These are phyloP conservation scores for Henricia sp. DNA, from an alignment of 53 echinoderm and acorn worm species.

Conservation along the genomic window DNA sequence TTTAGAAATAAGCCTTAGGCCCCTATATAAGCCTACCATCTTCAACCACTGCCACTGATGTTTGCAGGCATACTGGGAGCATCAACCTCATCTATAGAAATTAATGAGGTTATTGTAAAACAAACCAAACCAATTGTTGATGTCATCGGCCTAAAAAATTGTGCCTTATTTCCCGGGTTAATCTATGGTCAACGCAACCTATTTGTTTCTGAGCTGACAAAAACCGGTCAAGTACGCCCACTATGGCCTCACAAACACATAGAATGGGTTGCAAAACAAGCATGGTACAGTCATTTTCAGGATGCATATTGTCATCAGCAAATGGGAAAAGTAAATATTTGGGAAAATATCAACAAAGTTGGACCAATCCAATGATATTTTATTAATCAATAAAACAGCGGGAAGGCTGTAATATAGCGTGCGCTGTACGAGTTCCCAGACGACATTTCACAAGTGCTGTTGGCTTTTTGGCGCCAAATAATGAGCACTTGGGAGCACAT, in stretches of 20 bases:
- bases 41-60: too few species aligned
- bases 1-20: too few species aligned
- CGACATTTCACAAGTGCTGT: conserved; percentile 12
- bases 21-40: too few species aligned
- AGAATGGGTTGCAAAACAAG: neutral
- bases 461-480: conserved; percentile 50
- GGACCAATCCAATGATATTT: neutral
- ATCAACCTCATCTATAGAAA: too few species aligned
- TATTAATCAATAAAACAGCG: conserved; percentile 35
- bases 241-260: neutral
- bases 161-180: neutral
- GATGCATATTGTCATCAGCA: neutral
- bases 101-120: too few species aligned
- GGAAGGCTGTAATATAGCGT: neutral
- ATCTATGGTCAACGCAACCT: neutral
- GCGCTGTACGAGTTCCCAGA: neutral
- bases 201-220: neutral
- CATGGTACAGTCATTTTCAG: neutral
- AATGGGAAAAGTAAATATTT: conserved; percentile 23
- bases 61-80: too few species aligned
- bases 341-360: conserved; percentile 24
- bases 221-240: neutral
- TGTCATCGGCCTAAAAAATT: neutral
- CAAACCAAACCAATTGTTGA: neutral
- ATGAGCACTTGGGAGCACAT: conserved; percentile 22